phyloP scores from a whole-genome alignment of 2,113 vertebrate species.

The Barnardius zonarius region DNA sequence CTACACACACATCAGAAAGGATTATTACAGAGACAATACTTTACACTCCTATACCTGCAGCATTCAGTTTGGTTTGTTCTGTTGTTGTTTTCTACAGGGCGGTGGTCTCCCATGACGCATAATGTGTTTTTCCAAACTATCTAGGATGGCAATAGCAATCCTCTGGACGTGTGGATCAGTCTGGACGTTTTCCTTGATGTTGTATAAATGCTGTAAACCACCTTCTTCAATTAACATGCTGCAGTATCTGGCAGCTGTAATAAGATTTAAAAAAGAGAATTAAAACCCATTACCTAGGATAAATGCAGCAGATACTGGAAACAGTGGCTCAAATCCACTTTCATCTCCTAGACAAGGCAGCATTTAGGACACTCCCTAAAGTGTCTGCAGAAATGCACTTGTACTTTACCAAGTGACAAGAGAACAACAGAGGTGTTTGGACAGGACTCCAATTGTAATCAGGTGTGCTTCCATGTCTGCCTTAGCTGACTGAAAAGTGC shows the following conservation, averaged over 20 bases:
- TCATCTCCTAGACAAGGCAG: not conserved
- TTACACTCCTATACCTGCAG: slow-evolving; percentile 55
- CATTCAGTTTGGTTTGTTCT: slow-evolving; percentile 74
- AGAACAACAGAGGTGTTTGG: not conserved
- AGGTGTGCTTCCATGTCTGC: not conserved
- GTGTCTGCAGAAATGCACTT: not conserved
- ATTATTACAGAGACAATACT: slow-evolving; percentile 58
- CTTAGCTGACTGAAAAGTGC: not conserved
- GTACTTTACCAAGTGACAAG: not conserved
- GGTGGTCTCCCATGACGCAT: slow-evolving; percentile 84
- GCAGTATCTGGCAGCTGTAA: slow-evolving; percentile 92
- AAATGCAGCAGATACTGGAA: not conserved
- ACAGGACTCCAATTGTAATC: not conserved
- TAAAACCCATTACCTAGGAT: not conserved
- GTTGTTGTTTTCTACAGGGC: slow-evolving; percentile 69
- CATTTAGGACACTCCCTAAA: not conserved
- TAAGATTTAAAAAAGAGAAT: not conserved
- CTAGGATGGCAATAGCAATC: slow-evolving; percentile 89
- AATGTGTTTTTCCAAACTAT: slow-evolving; percentile 90
- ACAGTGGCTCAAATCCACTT: not conserved
- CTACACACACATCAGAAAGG: slow-evolving; percentile 62
- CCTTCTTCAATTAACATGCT: slow-evolving; percentile 98
- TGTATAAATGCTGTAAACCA: slow-evolving; percentile 89
- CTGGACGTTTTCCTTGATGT: slow-evolving; percentile 84
- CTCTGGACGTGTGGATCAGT: slow-evolving; percentile 87